Base-by-base conservation (phyloP, 1,140 invertebrate genomes). In the Coboldia fuscipes region DNA sequence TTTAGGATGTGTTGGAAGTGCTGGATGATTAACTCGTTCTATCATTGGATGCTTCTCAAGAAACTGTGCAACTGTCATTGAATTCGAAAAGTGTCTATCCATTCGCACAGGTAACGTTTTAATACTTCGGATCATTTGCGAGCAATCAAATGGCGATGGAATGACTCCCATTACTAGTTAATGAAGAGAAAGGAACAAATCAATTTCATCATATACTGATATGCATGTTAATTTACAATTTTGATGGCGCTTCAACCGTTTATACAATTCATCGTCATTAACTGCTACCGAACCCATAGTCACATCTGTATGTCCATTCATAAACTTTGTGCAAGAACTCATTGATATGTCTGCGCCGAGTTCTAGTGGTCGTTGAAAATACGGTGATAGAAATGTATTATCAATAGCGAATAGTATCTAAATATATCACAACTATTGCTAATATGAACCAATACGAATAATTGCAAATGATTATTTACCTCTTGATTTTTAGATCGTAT, bases 131-230 rank as follows among this genome's bases (percentile, higher is more conserved):
- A 76, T 75, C 0, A 81, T 73, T 38, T 83, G 46, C 44, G 61
- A 74, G 45, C 78, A 82, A 47, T 86, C 82, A 47, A 82, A 84
- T 4, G 82, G 77, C 1, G 80, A 83, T 24, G 82, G 78, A 16
- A 84, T 66, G 26, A 74, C 59, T 35, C 79, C 79, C 41, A 71
- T 55, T n/a, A 72, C 70, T 13, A 68, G 16, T 13, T 51, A 50
- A 28, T 40, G 32, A 17, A 33, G 13, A 13, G 15, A 6, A 14
- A 77, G 45, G 43, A 58, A 70, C 26, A 54, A 53, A 2, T 70
- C 72, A 3, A 76, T 61, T 14, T 50, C 51, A 72, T 70, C 24
- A 76, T 57, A 41, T 19, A 32, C 5, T 8, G 10, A 32, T 18
- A 15, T 30, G 20, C 9, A 23, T 16, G 10, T 33, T 37, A 16